Evolutionary conservation across 2,113 vertebrate genomes (phyloP), one percentile per base, ranked within the genome.

Genomic region (Seriola quinqueradiata): DNA sequence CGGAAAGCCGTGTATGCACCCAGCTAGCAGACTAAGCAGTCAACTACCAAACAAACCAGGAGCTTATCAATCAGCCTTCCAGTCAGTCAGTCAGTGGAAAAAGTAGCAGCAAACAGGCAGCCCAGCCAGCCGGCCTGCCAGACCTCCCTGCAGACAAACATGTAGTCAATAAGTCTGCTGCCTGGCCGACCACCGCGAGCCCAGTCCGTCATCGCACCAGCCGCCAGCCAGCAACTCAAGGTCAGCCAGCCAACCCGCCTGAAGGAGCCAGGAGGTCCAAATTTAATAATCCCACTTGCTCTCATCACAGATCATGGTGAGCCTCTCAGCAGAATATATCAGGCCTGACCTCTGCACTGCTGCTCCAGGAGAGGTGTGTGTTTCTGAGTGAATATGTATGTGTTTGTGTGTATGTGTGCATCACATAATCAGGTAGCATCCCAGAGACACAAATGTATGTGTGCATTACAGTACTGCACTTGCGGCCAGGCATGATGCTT

Each of bases 281-380:
- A 92, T 90, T 87, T 76, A 90, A 92, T 92, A 87, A 92, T 89
- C 81, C 86, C 75, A 65, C 84, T 71, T 67, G 84, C 86, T 87
- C 85, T 89, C 75, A 79, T 89, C 87, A 77, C 81, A 86, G 88
- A 90, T 90, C 78, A 65, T 9, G 25, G 79, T 69, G 78, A 82
- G 84, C 72, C 28, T 84, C 79, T 85, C 85, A 77, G 90, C 76
- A 81, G 82, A 88, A 87, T 89, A 88, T 65, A 91, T 90, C 87
- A 88, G 75, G 32, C 34, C 71, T 84, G 86, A 88, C 89, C 89
- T 89, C 79, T 88, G 89, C 77, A 61, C 80, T 14, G 72, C 66
- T 75, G 61, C 76, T 83, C 23, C 50, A 11, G 55, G 55, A 75
- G 55, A 38, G 34, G 52, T 78, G 81, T 80, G 81, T 73, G 80